phyloP scores from a whole-genome alignment of 2,888 invertebrate species.

The Drosophila borealis region DNA sequence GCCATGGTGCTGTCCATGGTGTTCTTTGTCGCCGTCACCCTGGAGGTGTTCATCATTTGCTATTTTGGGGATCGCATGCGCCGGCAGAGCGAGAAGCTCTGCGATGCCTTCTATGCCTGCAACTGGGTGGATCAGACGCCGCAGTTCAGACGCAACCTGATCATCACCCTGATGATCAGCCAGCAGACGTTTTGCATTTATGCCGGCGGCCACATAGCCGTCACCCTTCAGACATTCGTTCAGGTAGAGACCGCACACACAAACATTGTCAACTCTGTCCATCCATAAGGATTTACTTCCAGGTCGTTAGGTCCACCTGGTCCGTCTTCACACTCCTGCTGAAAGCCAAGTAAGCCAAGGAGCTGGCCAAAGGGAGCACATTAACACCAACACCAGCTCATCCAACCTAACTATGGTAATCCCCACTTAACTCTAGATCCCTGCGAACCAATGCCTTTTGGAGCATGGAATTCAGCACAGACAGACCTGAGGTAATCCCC shows the following conservation, averaged over 20 bases:
- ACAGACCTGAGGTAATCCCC: no score
- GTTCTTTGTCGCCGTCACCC: slow-evolving; percentile 86
- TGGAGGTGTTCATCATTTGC: slow-evolving; percentile 86
- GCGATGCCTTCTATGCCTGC: slow-evolving; percentile 86
- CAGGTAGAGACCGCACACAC: slow-evolving; percentile 72
- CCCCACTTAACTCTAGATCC: no score
- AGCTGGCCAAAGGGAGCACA: no score
- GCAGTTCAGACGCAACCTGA: slow-evolving; percentile 84
- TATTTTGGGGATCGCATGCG: slow-evolving; percentile 87
- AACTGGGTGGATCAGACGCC: slow-evolving; percentile 86
- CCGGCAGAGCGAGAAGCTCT: slow-evolving; percentile 85
- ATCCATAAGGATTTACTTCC: neutral
- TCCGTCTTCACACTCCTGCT: slow-evolving; percentile 76
- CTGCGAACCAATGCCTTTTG: no score
- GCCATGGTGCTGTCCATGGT: slow-evolving; percentile 76
- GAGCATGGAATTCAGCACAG: no score
- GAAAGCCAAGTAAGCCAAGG: slow-evolving; percentile 61
- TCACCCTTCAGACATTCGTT: slow-evolving; percentile 86
- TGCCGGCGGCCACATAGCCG: slow-evolving; percentile 86
- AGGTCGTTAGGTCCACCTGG: slow-evolving; percentile 82
- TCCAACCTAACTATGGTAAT: no score
- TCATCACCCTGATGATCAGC: slow-evolving; percentile 86
- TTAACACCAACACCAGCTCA: no score
- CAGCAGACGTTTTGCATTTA: slow-evolving; percentile 85
- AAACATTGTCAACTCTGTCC: no score